Conservation (phyloP, 2,797 vertebrate genomes). For the Crenichthys baileyi region DNA sequence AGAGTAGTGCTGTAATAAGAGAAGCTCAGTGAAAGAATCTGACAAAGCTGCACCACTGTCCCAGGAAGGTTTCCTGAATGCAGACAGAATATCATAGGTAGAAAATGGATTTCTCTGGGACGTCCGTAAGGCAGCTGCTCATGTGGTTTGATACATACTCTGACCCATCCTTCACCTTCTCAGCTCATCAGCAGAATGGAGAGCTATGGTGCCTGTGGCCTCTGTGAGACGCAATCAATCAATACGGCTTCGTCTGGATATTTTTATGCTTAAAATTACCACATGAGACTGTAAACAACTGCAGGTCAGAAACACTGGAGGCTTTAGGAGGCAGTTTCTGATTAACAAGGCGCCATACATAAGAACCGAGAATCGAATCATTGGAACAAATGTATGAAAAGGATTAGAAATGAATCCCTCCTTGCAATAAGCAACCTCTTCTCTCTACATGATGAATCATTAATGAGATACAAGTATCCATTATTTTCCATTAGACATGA, state of each 20-base stretch:
- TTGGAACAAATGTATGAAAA: slow-evolving; percentile 19
- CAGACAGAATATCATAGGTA: not conserved
- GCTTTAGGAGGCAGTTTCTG: slow-evolving; percentile 5
- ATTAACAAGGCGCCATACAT: slow-evolving; percentile 11
- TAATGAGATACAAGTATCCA: slow-evolving; percentile 32
- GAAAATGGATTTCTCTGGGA: not conserved
- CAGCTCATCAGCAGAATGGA: slow-evolving; percentile 27
- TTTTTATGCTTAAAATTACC: slow-evolving; percentile 22
- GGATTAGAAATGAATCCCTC: not conserved
- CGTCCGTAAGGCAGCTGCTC: slow-evolving; percentile 17
- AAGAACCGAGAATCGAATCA: slow-evolving; percentile 9
- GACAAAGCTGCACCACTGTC: not conserved
- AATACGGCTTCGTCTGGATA: slow-evolving; percentile 11
- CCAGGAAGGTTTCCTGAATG: slow-evolving; percentile 1
- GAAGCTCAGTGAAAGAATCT: not conserved
- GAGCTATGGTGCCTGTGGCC: not conserved
- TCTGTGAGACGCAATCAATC: slow-evolving; percentile 35
- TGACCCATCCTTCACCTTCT: slow-evolving; percentile 25
- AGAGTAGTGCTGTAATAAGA: not conserved
- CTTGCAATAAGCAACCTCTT: slow-evolving; percentile 20
- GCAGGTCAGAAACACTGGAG: not conserved
- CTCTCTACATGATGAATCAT: slow-evolving; percentile 53
- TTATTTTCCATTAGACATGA: slow-evolving; percentile 20
- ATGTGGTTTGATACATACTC: slow-evolving; percentile 24
- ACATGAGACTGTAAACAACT: slow-evolving; percentile 32